Conservation (phyloP, 2,113 vertebrate genomes). For the Phyllopteryx taeniolatus region DNA sequence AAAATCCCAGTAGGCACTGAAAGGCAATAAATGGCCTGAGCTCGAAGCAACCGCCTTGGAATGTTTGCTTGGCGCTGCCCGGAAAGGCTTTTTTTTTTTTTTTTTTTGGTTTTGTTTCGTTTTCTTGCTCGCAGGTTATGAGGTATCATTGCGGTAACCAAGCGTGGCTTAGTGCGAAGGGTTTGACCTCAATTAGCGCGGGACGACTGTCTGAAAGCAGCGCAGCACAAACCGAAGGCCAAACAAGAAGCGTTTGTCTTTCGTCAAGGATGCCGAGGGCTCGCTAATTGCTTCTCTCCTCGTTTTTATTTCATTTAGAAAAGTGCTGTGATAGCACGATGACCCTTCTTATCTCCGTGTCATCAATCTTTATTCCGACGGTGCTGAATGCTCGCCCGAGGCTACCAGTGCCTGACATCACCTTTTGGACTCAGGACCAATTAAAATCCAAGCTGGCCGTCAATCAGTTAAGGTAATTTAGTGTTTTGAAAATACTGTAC, state of each 20-base stretch:
- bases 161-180: constrained; percentile 22
- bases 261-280: constrained; percentile 44
- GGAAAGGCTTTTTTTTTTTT: neutral
- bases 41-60: constrained; percentile 12
- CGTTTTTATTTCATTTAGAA: constrained; percentile 33
- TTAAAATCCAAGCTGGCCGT: neutral
- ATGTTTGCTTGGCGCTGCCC: constrained; percentile 6
- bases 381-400: neutral
- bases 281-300: constrained; percentile 44
- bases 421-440: neutral
- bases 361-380: constrained; percentile 3
- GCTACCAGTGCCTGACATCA: neutral
- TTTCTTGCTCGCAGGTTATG: constrained; percentile 24
- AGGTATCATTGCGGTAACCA: constrained; percentile 25
- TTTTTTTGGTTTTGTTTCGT: constrained; percentile 7
- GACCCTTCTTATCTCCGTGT: constrained; percentile 25
- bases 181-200: constrained; percentile 62
- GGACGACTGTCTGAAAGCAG: constrained; percentile 30
- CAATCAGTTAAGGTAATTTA: neutral
- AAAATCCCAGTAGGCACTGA: neutral
- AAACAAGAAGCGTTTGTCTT: constrained; percentile 48
- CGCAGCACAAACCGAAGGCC: constrained; percentile 48
- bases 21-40: constrained; percentile 6
- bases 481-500: neutral
- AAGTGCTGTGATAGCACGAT: constrained; percentile 15